phyloP scores from a whole-genome alignment of 2,797 vertebrate genomes.

The Sphenodon punctatus region DNA sequence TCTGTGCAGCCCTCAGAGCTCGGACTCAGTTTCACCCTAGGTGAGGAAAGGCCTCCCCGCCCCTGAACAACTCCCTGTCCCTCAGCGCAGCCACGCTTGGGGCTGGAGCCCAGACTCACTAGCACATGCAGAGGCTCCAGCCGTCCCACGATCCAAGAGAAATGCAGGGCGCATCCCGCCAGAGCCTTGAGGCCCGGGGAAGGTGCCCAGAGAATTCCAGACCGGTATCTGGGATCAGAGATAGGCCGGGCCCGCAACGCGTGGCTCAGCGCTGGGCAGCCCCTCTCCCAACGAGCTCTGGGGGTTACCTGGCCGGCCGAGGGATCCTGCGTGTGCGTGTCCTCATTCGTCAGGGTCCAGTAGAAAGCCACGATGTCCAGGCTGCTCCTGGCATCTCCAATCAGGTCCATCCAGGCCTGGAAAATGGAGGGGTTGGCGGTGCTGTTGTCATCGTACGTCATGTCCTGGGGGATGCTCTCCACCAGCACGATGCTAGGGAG shows the following conservation, averaged over 20 bases:
- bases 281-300: neutral
- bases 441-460: conserved; percentile 78
- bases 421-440: conserved; percentile 79
- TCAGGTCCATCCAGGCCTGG: conserved; percentile 82
- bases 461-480: conserved; percentile 90
- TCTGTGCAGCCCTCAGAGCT: no score
- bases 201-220: no score
- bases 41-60: neutral
- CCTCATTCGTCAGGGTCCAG: conserved; percentile 89
- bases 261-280: neutral
- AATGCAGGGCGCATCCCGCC: no score
- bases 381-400: conserved; percentile 75
- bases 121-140: no score
- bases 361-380: conserved; percentile 95
- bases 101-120: no score
- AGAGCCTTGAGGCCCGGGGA: no score
- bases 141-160: no score
- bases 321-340: conserved; percentile 82
- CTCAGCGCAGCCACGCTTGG: no score
- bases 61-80: no score
- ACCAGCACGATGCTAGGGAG: conserved; percentile 80
- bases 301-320: conserved; percentile 82
- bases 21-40: no score
- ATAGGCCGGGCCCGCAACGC: neutral
- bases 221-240: neutral